A percentile compares a stretch with the other conserved stretches of the same genome.
Evolutionary conservation across 2,113 vertebrate species (phyloP).

Genomic region (Psilopsiagon aurifrons): DNA sequence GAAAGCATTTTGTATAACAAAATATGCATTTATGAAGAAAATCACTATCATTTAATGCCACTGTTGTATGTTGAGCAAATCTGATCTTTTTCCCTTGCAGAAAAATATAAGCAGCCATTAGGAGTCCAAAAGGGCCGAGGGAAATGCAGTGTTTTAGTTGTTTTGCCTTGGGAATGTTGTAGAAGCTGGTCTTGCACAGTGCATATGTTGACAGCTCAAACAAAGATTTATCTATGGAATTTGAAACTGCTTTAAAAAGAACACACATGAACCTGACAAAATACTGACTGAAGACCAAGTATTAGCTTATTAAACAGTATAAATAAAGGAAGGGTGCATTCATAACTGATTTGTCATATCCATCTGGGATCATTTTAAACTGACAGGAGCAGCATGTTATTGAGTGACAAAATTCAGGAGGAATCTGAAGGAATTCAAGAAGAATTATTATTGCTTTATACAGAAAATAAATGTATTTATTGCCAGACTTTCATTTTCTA

Average conservation of each 20-base stretch:
- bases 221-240: conserved; percentile 68
- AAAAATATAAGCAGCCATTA: neutral
- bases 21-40: neutral
- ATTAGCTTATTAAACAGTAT: conserved; percentile 69
- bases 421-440: conserved; percentile 52
- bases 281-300: conserved; percentile 23
- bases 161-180: conserved; percentile 21
- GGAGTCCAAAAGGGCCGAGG: neutral
- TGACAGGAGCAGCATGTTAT: conserved; percentile 46
- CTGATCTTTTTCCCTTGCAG: neutral
- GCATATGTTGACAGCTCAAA: conserved; percentile 49
- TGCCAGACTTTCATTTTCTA: neutral
- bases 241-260: conserved; percentile 32
- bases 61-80: neutral
- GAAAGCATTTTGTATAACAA: conserved; percentile 13
- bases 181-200: conserved; percentile 30
- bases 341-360: conserved; percentile 6
- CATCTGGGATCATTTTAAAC: conserved; percentile 40
- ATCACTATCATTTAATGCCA: neutral
- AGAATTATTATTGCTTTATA: conserved; percentile 31
- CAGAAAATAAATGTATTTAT: conserved; percentile 36
- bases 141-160: conserved; percentile 43
- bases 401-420: conserved; percentile 12
- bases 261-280: conserved; percentile 54
- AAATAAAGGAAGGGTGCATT: conserved; percentile 52